Conservation (phyloP, 2,888 invertebrate species). For the Heteromurus nitidus region DNA sequence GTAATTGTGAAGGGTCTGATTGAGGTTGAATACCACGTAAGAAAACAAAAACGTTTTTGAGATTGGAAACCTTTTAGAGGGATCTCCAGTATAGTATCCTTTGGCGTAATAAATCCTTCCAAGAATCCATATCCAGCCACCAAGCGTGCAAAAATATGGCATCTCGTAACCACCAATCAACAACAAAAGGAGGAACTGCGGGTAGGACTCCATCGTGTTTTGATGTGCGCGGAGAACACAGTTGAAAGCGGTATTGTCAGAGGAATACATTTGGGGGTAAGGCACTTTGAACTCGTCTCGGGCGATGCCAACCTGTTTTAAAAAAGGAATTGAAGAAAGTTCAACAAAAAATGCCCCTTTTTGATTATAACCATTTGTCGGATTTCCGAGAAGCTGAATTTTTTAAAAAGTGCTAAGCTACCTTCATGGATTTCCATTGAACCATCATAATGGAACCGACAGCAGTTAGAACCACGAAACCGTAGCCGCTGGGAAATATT, state of each 20-base stretch:
- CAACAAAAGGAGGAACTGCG: conserved; percentile 76
- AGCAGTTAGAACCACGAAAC: conserved; percentile 75
- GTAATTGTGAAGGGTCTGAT: background rate
- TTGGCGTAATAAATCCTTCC: conserved; percentile 76
- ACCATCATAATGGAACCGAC: conserved; percentile 75
- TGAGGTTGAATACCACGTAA: background rate
- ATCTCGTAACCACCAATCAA: conserved; percentile 76
- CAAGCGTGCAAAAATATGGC: conserved; percentile 76
- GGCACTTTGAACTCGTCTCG: conserved; percentile 75
- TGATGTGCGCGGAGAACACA: conserved; percentile 77
- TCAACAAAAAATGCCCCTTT: background rate
- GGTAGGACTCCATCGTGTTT: conserved; percentile 76
- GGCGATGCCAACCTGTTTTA: conserved; percentile 74
- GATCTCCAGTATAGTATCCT: conserved; percentile 74
- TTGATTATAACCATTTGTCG: background rate
- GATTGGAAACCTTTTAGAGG: conserved; percentile 64
- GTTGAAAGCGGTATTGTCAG: conserved; percentile 76
- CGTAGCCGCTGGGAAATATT: conserved; percentile 75
- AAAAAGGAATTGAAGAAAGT: conserved; percentile 1
- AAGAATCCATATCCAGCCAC: conserved; percentile 76
- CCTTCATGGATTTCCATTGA: conserved; percentile 75
- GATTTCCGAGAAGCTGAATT: too few relatives aligned
- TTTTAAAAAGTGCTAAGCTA: conserved; percentile 47
- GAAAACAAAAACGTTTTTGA: background rate
- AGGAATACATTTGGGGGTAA: conserved; percentile 77